Base-by-base conservation (phyloP, 64 coral and sea anemone species). In the Actinia tenebrosa region DNA sequence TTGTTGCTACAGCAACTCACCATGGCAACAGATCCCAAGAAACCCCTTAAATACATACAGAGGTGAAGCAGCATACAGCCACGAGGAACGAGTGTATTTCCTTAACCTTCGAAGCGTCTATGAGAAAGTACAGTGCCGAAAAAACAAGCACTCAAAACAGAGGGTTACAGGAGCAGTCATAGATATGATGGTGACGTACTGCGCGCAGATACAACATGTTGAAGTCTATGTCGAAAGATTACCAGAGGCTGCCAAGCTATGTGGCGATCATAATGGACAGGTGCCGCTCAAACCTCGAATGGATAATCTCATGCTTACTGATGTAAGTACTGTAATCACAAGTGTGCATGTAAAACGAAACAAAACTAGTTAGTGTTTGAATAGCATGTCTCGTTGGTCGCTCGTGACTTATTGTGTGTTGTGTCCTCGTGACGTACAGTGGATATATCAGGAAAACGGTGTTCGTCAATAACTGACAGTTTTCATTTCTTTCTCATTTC, bases 121-220 rank as follows among this genome's bases (percentile, higher is more conserved):
- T 16, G 83, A 85, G 46, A 85, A 85, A 64, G 83, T 97, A 0
- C 94, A 97, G 42, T 97, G 94, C 83, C 91, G 94, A 53, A 97
- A 97, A 50, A 97, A 97, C 81, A 97, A 97, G 56, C 91, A 97
- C 75, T 97, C 94, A 23, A 97, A 97, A 64, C 94, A 97, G 62
- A 79, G 94, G 44, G 86, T 97, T 0, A 89, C 86, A 20, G 91
- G 91, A 15, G 94, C 91, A 4, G 91, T 90, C 10, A 89, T 97
- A 1, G 91, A 97, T n/a, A 90, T 97, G 88, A 83, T 92, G 58
- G 94, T 92, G 2, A 93, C 92, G 2, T 92, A 89, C 47, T 88
- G 91, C 27, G 84, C 91, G 1, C 94, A 92, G 16, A 93, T 97
- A 27, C 85, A 89, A 16, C 91, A 91, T 27, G 86, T 97, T 16